These are phyloP conservation scores for Masticophis lateralis DNA, from an alignment of 2,797 vertebrate species.

Conservation along the genomic window DNA sequence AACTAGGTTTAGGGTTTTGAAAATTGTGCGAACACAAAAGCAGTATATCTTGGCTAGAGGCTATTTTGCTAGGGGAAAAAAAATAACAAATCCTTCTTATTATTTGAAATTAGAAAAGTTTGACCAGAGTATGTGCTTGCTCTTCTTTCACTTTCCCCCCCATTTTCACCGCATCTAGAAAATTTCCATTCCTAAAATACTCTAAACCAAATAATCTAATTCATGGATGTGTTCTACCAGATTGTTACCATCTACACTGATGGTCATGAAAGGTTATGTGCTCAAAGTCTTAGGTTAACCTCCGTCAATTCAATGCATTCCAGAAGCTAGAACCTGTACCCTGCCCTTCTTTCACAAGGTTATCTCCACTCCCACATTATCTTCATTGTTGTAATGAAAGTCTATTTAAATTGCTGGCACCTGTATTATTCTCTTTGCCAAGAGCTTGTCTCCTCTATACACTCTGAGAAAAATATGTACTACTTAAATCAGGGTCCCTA, in stretches of 20 bases:
- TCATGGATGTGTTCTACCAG: background rate
- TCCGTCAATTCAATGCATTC: background rate
- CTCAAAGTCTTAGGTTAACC: background rate
- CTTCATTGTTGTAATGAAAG: constrained; percentile 3
- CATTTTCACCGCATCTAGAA: background rate
- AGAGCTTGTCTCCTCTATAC: background rate
- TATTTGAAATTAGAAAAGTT: background rate
- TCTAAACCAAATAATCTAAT: background rate
- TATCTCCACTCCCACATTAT: background rate
- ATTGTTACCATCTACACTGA: background rate
- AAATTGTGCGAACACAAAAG: background rate
- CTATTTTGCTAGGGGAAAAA: background rate
- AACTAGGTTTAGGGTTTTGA: background rate
- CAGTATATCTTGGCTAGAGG: background rate
- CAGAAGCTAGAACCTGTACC: constrained; percentile 1
- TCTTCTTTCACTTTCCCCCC: background rate
- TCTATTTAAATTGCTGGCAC: constrained; percentile 32
- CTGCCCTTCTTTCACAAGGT: background rate
- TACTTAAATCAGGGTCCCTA: background rate
- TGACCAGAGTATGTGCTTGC: background rate
- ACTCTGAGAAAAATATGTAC: constrained; percentile 9
- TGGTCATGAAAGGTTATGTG: background rate
- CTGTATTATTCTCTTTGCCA: constrained; percentile 37
- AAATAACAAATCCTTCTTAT: background rate
- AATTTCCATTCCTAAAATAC: background rate